phyloP scores from a whole-genome alignment of 2,797 vertebrate genomes.

The Hipposideros larvatus region DNA sequence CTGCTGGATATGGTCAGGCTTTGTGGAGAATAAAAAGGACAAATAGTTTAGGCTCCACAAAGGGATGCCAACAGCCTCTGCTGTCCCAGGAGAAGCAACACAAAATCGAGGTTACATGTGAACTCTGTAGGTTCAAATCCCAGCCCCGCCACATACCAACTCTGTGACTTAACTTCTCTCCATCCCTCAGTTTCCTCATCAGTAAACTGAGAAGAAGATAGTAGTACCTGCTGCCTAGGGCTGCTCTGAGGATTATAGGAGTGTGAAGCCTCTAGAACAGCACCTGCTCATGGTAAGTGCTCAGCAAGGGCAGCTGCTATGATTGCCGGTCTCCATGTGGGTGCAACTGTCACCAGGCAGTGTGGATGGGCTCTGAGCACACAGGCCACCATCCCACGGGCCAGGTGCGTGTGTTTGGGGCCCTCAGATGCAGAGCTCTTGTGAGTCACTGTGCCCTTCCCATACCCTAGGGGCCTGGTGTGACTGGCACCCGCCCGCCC shows the following conservation, averaged over 20 bases:
- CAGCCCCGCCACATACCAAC: neutral
- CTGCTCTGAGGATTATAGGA: neutral
- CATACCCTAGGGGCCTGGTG: neutral
- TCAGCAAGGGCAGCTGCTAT: fast-evolving
- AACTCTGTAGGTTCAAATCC: neutral
- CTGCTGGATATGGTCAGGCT: fast-evolving
- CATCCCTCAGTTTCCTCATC: neutral
- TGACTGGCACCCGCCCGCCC: neutral
- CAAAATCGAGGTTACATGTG: neutral
- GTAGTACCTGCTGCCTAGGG: neutral
- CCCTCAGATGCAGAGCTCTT: neutral
- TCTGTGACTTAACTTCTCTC: neutral
- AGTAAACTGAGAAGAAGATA: neutral
- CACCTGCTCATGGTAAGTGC: neutral
- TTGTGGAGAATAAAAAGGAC: neutral
- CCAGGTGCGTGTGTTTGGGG: neutral
- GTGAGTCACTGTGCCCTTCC: constrained; percentile 24
- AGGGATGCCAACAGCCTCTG: neutral
- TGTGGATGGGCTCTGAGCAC: neutral
- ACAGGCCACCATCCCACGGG: neutral
- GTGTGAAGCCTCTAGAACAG: neutral
- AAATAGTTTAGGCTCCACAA: fast-evolving
- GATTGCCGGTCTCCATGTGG: fast-evolving
- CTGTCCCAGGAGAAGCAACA: neutral
- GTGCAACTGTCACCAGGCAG: neutral